phyloP scores from a whole-genome alignment of 2,113 vertebrate genomes.

The Lepidothrix coronata region DNA sequence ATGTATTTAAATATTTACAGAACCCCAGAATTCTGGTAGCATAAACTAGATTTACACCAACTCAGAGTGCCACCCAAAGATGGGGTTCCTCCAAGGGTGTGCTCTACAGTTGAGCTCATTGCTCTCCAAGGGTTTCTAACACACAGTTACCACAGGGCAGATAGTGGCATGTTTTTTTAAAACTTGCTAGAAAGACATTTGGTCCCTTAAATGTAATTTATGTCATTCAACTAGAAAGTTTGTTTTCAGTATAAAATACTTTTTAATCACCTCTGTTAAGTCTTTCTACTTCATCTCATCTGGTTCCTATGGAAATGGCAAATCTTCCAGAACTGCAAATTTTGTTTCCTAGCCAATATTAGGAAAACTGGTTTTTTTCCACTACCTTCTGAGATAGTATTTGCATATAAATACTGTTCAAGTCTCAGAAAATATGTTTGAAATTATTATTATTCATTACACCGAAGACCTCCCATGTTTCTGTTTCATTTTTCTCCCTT shows the following conservation, averaged over 20 bases:
- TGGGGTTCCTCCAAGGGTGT: background rate
- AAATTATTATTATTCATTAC: constrained; percentile 34
- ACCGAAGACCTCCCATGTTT: constrained; percentile 38
- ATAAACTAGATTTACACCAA: background rate
- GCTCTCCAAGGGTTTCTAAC: background rate
- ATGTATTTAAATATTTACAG: background rate
- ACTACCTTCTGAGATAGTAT: constrained; percentile 19
- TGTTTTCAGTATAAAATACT: constrained; percentile 33
- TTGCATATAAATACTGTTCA: constrained; percentile 25
- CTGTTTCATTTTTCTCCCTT: background rate
- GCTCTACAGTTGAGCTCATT: background rate
- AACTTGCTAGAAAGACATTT: constrained; percentile 28
- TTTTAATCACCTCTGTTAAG: constrained; percentile 50
- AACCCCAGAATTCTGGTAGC: background rate
- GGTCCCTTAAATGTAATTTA: background rate
- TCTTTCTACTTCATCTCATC: constrained; percentile 49
- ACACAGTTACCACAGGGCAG: background rate
- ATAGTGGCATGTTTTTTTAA: background rate
- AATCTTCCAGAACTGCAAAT: constrained; percentile 47
- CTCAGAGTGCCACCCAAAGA: background rate
- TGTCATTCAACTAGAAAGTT: constrained; percentile 35
- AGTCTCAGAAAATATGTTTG: constrained; percentile 11
- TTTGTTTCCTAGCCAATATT: background rate
- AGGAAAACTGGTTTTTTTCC: constrained; percentile 11
- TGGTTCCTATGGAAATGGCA: constrained; percentile 33